Evolutionary conservation across 2,113 vertebrate species (phyloP).

Genomic region (Nannobrachium achirus): DNA sequence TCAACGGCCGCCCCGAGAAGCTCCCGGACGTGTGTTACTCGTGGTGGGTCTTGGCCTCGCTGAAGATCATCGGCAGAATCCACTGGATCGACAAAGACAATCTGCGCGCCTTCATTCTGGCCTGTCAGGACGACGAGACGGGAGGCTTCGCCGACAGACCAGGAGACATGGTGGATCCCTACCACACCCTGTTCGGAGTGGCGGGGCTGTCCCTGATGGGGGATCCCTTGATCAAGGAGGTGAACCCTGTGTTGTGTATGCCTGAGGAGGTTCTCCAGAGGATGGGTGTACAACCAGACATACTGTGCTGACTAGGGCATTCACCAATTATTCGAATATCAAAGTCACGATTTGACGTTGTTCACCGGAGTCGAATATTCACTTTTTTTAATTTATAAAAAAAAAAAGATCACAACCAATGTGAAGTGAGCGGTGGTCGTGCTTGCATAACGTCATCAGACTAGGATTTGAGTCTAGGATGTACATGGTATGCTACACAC

Average conservation of each 20-base stretch:
- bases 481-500: too few relatives aligned
- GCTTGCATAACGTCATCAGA: too few relatives aligned
- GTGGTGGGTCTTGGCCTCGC: slow-evolving; percentile 96
- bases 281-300: slow-evolving; percentile 86
- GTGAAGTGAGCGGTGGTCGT: too few relatives aligned
- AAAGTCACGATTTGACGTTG: too few relatives aligned
- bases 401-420: too few relatives aligned
- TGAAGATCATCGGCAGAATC: slow-evolving; percentile 94
- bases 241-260: slow-evolving; percentile 98
- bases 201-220: slow-evolving; percentile 94
- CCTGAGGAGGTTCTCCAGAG: slow-evolving; percentile 91
- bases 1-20: slow-evolving; percentile 97
- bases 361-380: too few relatives aligned
- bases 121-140: slow-evolving; percentile 97
- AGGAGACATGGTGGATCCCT: slow-evolving; percentile 98
- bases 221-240: slow-evolving; percentile 90
- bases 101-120: slow-evolving; percentile 90
- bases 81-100: slow-evolving; percentile 97
- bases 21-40: slow-evolving; percentile 98
- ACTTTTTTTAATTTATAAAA: too few relatives aligned
- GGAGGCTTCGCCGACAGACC: slow-evolving; percentile 97
- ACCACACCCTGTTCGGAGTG: slow-evolving; percentile 96
- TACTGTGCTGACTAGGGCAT: slow-evolving; percentile 84
- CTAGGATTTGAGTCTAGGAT: too few relatives aligned
- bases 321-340: too few relatives aligned